Base-by-base conservation (phyloP, 2,888 invertebrate genomes). In the Alviniconcha strummeri region DNA sequence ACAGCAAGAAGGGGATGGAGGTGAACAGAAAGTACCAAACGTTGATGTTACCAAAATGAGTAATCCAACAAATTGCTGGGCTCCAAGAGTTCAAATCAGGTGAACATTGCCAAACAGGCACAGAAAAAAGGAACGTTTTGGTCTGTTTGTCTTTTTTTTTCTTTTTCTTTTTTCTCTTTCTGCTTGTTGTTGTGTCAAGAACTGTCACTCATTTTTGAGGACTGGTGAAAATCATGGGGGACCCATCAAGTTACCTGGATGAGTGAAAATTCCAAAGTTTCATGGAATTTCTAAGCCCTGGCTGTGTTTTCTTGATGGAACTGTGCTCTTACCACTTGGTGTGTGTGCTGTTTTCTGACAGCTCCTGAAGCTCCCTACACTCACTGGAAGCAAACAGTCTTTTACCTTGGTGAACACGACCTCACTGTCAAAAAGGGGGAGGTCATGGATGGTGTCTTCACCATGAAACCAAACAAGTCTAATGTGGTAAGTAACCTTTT, bases 311-410 rank as follows among this genome's bases (percentile, higher is more conserved):
- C 36, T 36, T 36, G n/a, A n/a, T n/a, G n/a, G n/a, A n/a, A n/a
- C n/a, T n/a, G n/a, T n/a, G 36, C 36, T 36, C 36, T 36, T 36
- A 36, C 36, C 36, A 36, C 36, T 3, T 36, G 36, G 36, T 36
- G 36, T 36, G 1, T 36, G 36, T 60, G 2, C 4, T 60, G 8
- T 11, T 60, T 8, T 60, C 60, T 77, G 89, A 52, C 87, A 84
- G 98, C 98, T 0, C 99, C 99, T 0, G 99, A 99, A 93, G 97
- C 98, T 0, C 97, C 97, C 60, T 99, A 99, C 94, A 99, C 99
- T 54, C 99, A 99, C 94, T 99, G 99, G 99, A 99, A 99, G 94
- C 98, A 99, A 94, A 97, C 97, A 9, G 99, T 99, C 81, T 99
- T 99, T 95, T 99, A 99, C 94, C 96, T 99, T 80, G 92, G 93